Evolutionary conservation across 1,140 invertebrate species (phyloP).

Genomic region (Steinernema feltiae): DNA sequence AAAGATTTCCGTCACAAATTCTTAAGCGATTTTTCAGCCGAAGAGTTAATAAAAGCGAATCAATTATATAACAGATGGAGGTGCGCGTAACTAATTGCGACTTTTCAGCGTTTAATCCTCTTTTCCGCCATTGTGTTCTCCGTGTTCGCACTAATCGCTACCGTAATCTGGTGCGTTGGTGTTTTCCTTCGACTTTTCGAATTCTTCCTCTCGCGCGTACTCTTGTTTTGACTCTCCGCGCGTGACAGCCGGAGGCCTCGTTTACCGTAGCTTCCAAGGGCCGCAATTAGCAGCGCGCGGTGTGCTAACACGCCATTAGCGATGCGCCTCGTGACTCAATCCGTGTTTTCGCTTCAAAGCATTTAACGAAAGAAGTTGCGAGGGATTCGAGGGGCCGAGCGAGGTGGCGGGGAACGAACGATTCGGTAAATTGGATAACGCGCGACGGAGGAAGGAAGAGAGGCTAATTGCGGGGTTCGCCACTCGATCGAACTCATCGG

Average conservation of each 20-base stretch:
- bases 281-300: neutral
- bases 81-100: neutral
- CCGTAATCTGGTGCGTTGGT: neutral
- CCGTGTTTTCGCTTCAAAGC: too few species aligned
- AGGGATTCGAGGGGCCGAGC: neutral
- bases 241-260: neutral
- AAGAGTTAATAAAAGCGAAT: too few species aligned
- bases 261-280: slow-evolving; percentile 1
- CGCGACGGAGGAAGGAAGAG: neutral
- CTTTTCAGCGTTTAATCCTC: neutral
- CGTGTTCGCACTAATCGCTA: neutral
- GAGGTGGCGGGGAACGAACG: neutral
- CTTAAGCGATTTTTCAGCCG: too few species aligned
- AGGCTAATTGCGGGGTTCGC: neutral
- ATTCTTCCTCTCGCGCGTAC: neutral
- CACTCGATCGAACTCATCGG: neutral
- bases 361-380: too few species aligned
- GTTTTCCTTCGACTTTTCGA: neutral
- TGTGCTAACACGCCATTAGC: neutral
- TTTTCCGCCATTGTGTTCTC: neutral
- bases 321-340: neutral
- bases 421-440: slow-evolving; percentile 11
- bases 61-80: slow-evolving; percentile 3
- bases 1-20: too few species aligned
- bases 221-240: neutral